These are phyloP conservation scores for Notodonta ziczac DNA, from an alignment of 2,888 invertebrate species.

Conservation along the genomic window DNA sequence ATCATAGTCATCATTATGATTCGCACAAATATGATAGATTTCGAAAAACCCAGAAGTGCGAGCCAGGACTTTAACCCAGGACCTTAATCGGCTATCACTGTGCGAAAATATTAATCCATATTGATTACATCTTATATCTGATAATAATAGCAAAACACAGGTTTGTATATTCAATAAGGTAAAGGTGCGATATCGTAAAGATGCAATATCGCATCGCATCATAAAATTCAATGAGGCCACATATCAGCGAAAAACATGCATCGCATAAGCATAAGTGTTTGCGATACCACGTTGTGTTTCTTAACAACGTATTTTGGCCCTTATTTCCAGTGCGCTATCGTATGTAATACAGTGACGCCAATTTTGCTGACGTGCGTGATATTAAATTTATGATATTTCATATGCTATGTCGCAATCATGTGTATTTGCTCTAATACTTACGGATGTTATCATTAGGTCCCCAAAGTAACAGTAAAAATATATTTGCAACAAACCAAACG, in stretches of 20 bases:
- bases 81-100: too few relatives aligned
- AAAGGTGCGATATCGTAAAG: too few relatives aligned
- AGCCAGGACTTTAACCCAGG: too few relatives aligned
- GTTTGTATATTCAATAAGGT: neutral
- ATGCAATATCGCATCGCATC: neutral
- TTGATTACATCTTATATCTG: too few relatives aligned
- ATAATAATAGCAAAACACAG: too few relatives aligned
- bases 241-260: neutral
- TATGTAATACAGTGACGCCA: neutral
- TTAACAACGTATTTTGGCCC: neutral
- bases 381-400: too few relatives aligned
- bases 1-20: too few relatives aligned
- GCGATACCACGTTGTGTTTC: neutral
- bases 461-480: slow-evolving; percentile 62
- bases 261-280: neutral
- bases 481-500: slow-evolving; percentile 55
- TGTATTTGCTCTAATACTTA: slow-evolving; percentile 34
- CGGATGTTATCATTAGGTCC: slow-evolving; percentile 55
- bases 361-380: neutral
- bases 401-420: neutral
- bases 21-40: too few relatives aligned
- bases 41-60: too few relatives aligned
- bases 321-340: neutral
- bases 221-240: neutral
- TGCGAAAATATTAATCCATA: too few relatives aligned